These are phyloP conservation scores for Pipa parva DNA, from an alignment of 2,113 vertebrate species.

Conservation along the genomic window DNA sequence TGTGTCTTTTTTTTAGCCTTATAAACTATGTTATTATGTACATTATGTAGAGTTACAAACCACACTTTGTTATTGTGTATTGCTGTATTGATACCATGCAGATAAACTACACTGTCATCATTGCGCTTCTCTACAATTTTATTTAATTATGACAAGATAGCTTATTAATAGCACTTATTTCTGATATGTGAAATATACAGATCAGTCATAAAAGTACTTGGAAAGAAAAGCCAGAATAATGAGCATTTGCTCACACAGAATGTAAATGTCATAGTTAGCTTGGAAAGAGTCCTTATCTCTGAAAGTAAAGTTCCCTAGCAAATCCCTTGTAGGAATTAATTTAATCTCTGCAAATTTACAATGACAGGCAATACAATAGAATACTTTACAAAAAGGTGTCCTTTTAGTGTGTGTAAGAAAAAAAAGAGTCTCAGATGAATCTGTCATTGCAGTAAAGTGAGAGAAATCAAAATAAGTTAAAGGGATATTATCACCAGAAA, in stretches of 20 bases:
- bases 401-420: not conserved
- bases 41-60: no score
- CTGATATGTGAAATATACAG: conserved; percentile 11
- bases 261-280: conserved; percentile 17
- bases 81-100: no score
- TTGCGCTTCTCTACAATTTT: no score
- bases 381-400: conserved; percentile 1
- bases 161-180: conserved; percentile 17
- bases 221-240: conserved; percentile 2
- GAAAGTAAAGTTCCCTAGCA: conserved; percentile 6
- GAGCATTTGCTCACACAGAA: conserved; percentile 5
- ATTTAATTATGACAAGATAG: conserved; percentile 6
- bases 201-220: conserved; percentile 6
- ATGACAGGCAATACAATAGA: conserved; percentile 2
- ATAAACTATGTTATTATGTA: no score
- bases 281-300: conserved; percentile 11
- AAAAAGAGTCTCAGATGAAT: not conserved
- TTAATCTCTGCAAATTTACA: conserved; percentile 13
- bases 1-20: no score
- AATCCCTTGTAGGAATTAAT: conserved; percentile 7
- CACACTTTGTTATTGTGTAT: no score
- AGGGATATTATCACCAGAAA: no score
- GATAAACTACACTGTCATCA: no score
- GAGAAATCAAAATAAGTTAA: no score
- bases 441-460: not conserved